Evolutionary conservation across 2,797 vertebrate genomes (phyloP).

Genomic region (Oreonectes daqikongensis): DNA sequence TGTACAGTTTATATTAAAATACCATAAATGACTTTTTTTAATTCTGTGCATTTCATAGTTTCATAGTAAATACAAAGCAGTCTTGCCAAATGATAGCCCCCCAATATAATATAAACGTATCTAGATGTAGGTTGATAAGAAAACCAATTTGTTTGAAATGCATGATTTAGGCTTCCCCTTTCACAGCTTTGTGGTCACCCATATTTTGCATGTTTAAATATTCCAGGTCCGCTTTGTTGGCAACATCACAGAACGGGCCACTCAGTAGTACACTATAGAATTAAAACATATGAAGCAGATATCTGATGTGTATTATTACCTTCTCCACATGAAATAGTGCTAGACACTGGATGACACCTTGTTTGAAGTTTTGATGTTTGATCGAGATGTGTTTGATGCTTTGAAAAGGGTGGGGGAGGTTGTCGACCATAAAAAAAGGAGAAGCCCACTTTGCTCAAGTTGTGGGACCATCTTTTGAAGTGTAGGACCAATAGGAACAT

Average conservation of each 20-base stretch:
- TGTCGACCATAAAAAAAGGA: slow-evolving; percentile 64
- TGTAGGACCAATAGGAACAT: slow-evolving; percentile 56
- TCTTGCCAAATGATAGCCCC: neutral
- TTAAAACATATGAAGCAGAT: slow-evolving; percentile 23
- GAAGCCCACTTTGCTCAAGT: slow-evolving; percentile 70
- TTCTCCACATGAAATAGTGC: slow-evolving; percentile 73
- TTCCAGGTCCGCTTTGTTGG: slow-evolving; percentile 42
- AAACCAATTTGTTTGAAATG: slow-evolving; percentile 8
- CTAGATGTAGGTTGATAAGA: neutral
- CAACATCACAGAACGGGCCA: slow-evolving; percentile 47
- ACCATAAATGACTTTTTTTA: too few species aligned
- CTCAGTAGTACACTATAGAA: slow-evolving; percentile 39
- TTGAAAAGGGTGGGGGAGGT: slow-evolving; percentile 51
- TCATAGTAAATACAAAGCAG: neutral
- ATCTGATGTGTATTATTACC: slow-evolving; percentile 70
- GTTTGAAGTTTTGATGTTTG: slow-evolving; percentile 82
- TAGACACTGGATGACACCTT: slow-evolving; percentile 76
- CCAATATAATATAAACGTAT: neutral
- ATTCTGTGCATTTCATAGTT: neutral
- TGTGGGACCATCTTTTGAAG: slow-evolving; percentile 71
- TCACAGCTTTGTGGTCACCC: neutral
- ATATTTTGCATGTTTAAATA: slow-evolving; percentile 25
- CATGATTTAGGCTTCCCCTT: slow-evolving; percentile 1
- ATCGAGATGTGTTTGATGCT: slow-evolving; percentile 81
- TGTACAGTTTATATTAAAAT: too few species aligned